Evolutionary conservation across 1,140 invertebrate genomes (phyloP).

Genomic region (Drosophila micromelanica): DNA sequence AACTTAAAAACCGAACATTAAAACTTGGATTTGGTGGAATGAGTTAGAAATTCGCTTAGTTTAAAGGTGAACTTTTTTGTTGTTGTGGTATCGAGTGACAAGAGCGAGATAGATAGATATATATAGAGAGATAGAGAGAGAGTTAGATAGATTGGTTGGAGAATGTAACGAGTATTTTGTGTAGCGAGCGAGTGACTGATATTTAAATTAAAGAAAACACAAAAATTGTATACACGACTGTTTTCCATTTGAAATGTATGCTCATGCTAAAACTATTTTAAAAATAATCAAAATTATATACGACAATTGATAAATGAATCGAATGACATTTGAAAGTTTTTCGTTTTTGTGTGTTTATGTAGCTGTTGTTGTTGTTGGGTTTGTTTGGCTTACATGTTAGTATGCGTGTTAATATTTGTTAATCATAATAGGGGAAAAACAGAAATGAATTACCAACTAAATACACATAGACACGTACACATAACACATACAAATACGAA

Average conservation of each 20-base stretch:
- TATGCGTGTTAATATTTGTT: constrained; percentile 76
- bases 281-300: neutral
- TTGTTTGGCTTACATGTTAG: constrained; percentile 51
- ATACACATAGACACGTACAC: constrained; percentile 84
- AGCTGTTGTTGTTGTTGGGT: constrained; percentile 39
- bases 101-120: constrained; percentile 17
- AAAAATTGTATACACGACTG: constrained; percentile 4
- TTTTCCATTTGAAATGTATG: constrained; percentile 22
- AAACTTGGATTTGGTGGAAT: constrained; percentile 47
- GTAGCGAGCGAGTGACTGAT: constrained; percentile 43
- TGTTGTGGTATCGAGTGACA: constrained; percentile 37
- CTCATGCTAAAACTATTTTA: constrained; percentile 5
- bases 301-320: constrained; percentile 11
- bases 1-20: constrained; percentile 11
- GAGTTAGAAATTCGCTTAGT: constrained; percentile 33
- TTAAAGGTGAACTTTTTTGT: constrained; percentile 52
- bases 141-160: constrained; percentile 1
- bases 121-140: constrained; percentile 8
- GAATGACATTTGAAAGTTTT: constrained; percentile 18
- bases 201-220: constrained; percentile 19
- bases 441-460: constrained; percentile 71
- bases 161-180: constrained; percentile 37
- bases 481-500: constrained; percentile 74
- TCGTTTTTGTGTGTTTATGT: constrained; percentile 57
- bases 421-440: constrained; percentile 56